A percentile compares a stretch with the other conserved stretches of the same genome.
Evolutionary conservation across 2,113 vertebrate species (phyloP).

Genomic region (Caloenas nicobarica): DNA sequence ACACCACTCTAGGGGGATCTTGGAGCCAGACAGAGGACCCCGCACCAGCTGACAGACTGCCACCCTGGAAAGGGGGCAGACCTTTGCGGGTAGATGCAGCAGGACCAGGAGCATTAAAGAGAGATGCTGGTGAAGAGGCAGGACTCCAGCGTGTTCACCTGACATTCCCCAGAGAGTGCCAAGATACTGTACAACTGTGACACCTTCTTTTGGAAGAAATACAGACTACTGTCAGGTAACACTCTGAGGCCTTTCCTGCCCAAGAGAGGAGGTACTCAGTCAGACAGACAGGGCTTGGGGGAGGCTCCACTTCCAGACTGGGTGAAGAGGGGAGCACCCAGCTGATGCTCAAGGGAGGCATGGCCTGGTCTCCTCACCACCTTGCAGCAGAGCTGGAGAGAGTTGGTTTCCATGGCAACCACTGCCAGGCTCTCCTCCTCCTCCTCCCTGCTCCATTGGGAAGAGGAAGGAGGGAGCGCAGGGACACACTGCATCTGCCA

Average conservation of each 20-base stretch:
- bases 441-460: background rate
- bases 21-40: background rate
- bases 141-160: background rate
- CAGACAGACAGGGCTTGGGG: background rate
- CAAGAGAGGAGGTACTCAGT: background rate
- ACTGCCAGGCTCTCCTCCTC: constrained; percentile 54
- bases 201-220: background rate
- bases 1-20: background rate
- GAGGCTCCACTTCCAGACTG: background rate
- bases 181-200: background rate
- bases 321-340: background rate
- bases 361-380: constrained; percentile 26
- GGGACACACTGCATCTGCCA: background rate
- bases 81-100: background rate
- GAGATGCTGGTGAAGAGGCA: background rate
- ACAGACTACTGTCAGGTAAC: background rate
- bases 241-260: background rate
- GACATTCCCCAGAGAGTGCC: background rate
- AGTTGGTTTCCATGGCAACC: constrained; percentile 70
- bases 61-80: background rate
- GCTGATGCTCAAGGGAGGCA: background rate
- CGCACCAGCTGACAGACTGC: background rate
- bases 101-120: background rate
- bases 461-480: background rate
- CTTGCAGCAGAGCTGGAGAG: constrained; percentile 44